Base-by-base conservation (phyloP, 2,888 invertebrate species). In the Agrotis ipsilon region DNA sequence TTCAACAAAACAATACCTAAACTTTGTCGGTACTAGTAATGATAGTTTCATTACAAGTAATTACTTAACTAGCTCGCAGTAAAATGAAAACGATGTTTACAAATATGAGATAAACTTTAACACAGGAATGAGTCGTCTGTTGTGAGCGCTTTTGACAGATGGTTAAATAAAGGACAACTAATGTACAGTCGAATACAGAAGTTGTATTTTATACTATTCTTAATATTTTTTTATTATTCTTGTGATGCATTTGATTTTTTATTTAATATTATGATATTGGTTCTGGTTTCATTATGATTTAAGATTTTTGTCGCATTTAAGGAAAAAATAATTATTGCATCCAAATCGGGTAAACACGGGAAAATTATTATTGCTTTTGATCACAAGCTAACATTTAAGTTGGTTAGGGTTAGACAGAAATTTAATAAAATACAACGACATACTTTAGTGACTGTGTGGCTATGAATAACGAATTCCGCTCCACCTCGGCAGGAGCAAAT, bases 141-240 rank as follows among this genome's bases (percentile, higher is more conserved):
- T 91, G 87, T 89, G 88, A 86, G 84, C 89, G 87, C 92, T 92
- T 93, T 94, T 93, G 93, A 93, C 93, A 92, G 91, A 88, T 89
- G 88, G 83, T 87, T 78, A 83, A 83, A 86, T 83, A 84, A 86
- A 86, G 73, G 79, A 81, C 83, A 75, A 70, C 75, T 78, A 67
- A 63, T 51, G 86, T 87, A 87, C 82, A 65, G 81, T 54, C 70
- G 54, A 62, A 0, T 2, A 67, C 60, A 75, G 5, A 72, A 75
- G 64, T 80, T 2, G 18, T 6, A 7, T n/a, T 64, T 58, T 19
- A 21, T 27, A 6, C 18, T 21, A 16, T 48, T 58, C 21, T 11
- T 14, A 19, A 51, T 4, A 24, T 2, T 62, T 51, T 27, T 5
- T 14, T 49, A 19, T 1, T 21, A n/a, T 60, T 21, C 1, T 32